Evolutionary conservation across 2,888 invertebrate species (phyloP).

Genomic region (Papilio demoleus): DNA sequence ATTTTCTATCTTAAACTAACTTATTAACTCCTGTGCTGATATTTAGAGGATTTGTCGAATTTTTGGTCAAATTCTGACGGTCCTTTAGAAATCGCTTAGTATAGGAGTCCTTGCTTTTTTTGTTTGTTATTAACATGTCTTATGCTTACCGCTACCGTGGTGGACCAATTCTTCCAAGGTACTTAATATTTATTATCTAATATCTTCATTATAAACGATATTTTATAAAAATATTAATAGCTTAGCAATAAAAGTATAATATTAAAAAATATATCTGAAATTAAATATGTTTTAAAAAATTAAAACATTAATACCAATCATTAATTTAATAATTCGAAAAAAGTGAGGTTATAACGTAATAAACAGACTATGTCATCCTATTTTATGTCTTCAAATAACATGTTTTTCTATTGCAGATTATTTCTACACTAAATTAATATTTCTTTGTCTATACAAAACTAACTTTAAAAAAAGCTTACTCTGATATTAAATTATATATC

Average conservation of each 20-base stretch:
- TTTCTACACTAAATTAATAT: neutral
- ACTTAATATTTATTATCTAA: constrained; percentile 65
- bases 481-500: neutral
- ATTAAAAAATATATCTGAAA: constrained; percentile 41
- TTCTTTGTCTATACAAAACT: neutral
- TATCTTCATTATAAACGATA: constrained; percentile 49
- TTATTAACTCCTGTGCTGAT: constrained; percentile 56
- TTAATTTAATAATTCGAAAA: neutral
- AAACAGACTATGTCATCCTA: neutral
- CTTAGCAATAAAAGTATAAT: constrained; percentile 65
- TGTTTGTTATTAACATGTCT: constrained; percentile 80
- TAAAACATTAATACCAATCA: constrained; percentile 17
- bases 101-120: constrained; percentile 67
- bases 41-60: constrained; percentile 61
- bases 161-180: constrained; percentile 80
- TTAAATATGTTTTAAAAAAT: constrained; percentile 27
- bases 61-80: constrained; percentile 49
- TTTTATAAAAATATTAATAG: constrained; percentile 57
- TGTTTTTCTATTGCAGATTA: neutral
- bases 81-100: constrained; percentile 56
- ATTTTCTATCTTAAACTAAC: constrained; percentile 54
- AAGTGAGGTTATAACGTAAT: constrained; percentile 10
- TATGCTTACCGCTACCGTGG: constrained; percentile 78
- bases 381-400: constrained; percentile 9
- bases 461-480: too few species aligned